Percentiles rank a stretch among this genome's conserved stretches.
These are phyloP conservation scores for Lymantria dispar DNA, from an alignment of 2,888 invertebrate species.

Conservation along the genomic window DNA sequence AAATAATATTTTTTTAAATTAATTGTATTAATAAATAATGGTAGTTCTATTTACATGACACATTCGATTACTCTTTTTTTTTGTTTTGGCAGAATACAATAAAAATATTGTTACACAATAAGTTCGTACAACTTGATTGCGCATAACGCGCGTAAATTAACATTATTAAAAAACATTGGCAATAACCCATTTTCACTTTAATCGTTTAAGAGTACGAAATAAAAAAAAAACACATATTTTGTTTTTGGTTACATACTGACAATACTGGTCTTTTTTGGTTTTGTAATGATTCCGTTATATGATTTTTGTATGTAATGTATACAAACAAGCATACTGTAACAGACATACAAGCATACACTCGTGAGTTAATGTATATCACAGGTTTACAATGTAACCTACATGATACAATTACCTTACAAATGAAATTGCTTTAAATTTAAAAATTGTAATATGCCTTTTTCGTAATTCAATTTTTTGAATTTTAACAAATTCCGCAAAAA, in stretches of 20 bases:
- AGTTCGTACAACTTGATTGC: conserved; percentile 48
- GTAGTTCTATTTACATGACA: conserved; percentile 83
- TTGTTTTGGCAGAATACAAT: conserved; percentile 83
- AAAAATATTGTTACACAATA: conserved; percentile 78
- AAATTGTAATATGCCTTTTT: conserved; percentile 40
- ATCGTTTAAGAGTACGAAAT: conserved; percentile 37
- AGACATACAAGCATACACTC: conserved; percentile 70
- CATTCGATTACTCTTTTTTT: conserved; percentile 77
- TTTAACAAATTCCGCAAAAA: conserved; percentile 30
- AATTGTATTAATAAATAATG: conserved; percentile 83
- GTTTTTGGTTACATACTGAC: conserved; percentile 66
- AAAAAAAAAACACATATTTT: conserved; percentile 50
- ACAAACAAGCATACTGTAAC: conserved; percentile 54
- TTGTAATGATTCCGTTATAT: conserved; percentile 27
- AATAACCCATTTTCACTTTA: conserved; percentile 52
- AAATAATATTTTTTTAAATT: conserved; percentile 57
- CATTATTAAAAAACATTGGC: conserved; percentile 53
- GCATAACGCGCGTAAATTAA: conserved; percentile 33
- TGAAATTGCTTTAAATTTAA: conserved; percentile 37
- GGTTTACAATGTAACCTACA: conserved; percentile 76
- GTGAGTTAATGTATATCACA: conserved; percentile 74
- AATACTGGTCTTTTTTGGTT: conserved; percentile 79
- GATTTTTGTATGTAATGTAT: conserved; percentile 21
- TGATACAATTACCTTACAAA: conserved; percentile 63
- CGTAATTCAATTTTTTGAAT: conserved; percentile 1